These are phyloP conservation scores for Noctua janthina DNA, from an alignment of 2,888 invertebrate species.

Conservation along the genomic window DNA sequence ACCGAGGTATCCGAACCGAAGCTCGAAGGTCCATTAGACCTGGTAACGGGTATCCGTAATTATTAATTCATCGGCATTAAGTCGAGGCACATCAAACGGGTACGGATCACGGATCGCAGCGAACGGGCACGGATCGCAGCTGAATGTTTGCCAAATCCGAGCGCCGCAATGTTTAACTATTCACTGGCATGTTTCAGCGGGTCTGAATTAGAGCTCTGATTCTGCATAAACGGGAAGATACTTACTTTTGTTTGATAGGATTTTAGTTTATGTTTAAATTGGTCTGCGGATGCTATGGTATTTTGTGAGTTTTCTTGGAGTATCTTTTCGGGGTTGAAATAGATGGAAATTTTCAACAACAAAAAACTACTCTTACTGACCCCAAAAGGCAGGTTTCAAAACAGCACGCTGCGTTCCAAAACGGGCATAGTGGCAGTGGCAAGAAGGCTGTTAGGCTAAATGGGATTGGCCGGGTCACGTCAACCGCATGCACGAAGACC, in stretches of 20 bases:
- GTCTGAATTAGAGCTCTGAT: slow-evolving; percentile 72
- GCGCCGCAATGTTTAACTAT: slow-evolving; percentile 74
- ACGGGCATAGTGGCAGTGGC: no score
- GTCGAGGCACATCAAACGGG: slow-evolving; percentile 50
- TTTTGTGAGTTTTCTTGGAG: no score
- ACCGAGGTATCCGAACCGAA: slow-evolving; percentile 29
- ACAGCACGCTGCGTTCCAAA: no score
- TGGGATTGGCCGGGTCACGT: no score
- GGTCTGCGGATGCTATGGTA: not conserved
- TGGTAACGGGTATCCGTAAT: slow-evolving; percentile 62
- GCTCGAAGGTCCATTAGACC: slow-evolving; percentile 50
- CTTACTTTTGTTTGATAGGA: not conserved
- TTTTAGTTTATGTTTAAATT: slow-evolving; percentile 2
- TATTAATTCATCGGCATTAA: slow-evolving; percentile 69
- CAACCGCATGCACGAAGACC: no score
- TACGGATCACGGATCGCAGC: slow-evolving; percentile 46
- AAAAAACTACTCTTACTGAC: no score
- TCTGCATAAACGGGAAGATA: slow-evolving; percentile 67
- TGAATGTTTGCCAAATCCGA: slow-evolving; percentile 76
- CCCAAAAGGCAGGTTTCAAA: no score
- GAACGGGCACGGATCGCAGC: slow-evolving; percentile 50
- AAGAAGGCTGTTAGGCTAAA: no score
- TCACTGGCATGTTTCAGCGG: slow-evolving; percentile 74
- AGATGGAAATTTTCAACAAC: no score
- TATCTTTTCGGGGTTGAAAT: no score